A percentile compares a stretch with the other conserved stretches of the same genome.
phyloP scores from a whole-genome alignment of 1,140 invertebrate genomes.

The Rhyacophila brunnea region DNA sequence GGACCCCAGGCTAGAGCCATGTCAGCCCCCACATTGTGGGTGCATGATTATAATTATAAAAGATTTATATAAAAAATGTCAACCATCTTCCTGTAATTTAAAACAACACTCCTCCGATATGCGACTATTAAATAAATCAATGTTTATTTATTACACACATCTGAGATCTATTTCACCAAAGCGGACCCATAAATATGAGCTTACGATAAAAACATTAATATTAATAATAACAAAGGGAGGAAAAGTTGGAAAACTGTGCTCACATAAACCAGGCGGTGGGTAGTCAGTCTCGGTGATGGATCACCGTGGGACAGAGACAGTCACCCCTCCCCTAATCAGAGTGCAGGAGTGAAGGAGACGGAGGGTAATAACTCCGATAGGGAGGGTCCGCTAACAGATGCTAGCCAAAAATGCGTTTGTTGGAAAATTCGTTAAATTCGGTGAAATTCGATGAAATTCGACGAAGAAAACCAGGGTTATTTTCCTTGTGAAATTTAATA shows the following conservation, averaged over 20 bases:
- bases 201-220: constrained; percentile 9
- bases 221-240: neutral
- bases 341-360: neutral
- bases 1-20: no score
- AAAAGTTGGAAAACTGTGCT: constrained; percentile 8
- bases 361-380: neutral
- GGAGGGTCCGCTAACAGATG: neutral
- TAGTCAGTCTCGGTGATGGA: constrained; percentile 23
- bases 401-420: constrained; percentile 8
- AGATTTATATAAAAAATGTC: no score
- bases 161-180: no score
- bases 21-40: no score
- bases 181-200: neutral
- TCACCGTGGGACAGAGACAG: constrained; percentile 25
- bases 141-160: no score
- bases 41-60: no score
- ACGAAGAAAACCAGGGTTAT: neutral
- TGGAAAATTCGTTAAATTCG: no score
- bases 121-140: no score
- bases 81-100: no score
- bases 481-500: no score
- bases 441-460: neutral
- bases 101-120: no score
- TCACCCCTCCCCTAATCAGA: neutral
- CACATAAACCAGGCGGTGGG: constrained; percentile 6